A percentile compares a stretch with the other conserved stretches of the same genome.
These are phyloP conservation scores for Ia io DNA, from an alignment of 2,113 vertebrate species.

Conservation along the genomic window DNA sequence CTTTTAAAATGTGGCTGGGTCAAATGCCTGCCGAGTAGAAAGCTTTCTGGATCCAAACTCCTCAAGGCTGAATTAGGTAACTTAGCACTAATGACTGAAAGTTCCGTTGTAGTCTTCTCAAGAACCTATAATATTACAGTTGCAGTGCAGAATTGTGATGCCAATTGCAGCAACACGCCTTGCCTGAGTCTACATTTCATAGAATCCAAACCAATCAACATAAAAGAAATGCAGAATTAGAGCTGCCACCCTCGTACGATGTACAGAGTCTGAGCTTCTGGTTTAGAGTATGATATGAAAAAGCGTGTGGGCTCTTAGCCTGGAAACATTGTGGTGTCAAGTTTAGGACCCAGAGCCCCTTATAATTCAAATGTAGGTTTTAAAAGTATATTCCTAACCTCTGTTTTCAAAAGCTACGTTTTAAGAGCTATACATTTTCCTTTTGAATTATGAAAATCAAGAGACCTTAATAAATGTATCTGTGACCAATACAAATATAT, in stretches of 20 bases:
- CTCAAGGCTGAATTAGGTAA: not conserved
- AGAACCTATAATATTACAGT: constrained; percentile 1
- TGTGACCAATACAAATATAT: not conserved
- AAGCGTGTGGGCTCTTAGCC: not conserved
- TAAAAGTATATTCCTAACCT: constrained; percentile 11
- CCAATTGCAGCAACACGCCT: not conserved
- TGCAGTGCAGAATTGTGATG: not conserved
- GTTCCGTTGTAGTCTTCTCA: not conserved
- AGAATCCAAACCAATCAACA: constrained; percentile 54
- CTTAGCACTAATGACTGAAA: constrained; percentile 2
- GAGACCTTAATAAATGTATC: not conserved
- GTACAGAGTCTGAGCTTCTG: not conserved
- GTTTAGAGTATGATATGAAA: not conserved
- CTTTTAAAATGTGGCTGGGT: not conserved
- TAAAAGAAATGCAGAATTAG: constrained; percentile 10
- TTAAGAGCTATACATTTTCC: not conserved
- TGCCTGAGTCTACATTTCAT: not conserved
- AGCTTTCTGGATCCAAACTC: not conserved
- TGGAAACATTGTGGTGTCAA: not conserved
- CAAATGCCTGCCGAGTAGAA: not conserved
- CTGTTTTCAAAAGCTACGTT: constrained; percentile 27
- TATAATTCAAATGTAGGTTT: not conserved
- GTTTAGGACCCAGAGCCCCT: not conserved
- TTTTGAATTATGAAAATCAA: not conserved
- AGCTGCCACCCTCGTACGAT: not conserved